Conservation (phyloP, 1,140 invertebrate genomes). For the Meloidogyne hapla region DNA sequence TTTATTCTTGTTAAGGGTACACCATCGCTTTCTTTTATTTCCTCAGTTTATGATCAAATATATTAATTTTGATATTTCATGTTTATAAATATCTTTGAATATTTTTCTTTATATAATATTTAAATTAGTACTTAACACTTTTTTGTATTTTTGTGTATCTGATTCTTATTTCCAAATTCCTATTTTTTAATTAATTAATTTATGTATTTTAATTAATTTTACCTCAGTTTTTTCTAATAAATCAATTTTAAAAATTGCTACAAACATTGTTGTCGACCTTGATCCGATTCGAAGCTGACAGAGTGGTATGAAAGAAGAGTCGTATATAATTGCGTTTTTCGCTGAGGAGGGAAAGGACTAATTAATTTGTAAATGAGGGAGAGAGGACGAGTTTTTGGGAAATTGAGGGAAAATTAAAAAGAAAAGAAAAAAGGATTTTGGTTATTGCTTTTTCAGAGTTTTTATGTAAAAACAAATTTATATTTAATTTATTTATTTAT, state of each 20-base stretch:
- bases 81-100: too few relatives aligned
- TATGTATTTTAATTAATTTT: background rate
- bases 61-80: too few relatives aligned
- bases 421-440: background rate
- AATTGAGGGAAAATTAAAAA: background rate
- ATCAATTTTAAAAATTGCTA: background rate
- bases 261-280: background rate
- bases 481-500: background rate
- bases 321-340: slow-evolving; percentile 1
- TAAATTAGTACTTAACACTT: too few relatives aligned
- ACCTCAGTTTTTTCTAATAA: background rate
- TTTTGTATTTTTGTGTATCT: too few relatives aligned
- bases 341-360: slow-evolving; percentile 1
- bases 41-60: too few relatives aligned
- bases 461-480: too few relatives aligned
- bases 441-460: background rate
- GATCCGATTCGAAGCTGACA: background rate
- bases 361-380: slow-evolving; percentile 6
- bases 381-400: background rate
- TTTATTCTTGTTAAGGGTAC: too few relatives aligned
- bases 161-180: background rate
- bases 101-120: too few relatives aligned
- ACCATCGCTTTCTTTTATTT: too few relatives aligned
- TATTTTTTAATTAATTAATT: too few relatives aligned
- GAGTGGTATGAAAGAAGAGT: background rate